phyloP scores from a whole-genome alignment of 2,797 vertebrate genomes.

The Rachycentron canadum region DNA sequence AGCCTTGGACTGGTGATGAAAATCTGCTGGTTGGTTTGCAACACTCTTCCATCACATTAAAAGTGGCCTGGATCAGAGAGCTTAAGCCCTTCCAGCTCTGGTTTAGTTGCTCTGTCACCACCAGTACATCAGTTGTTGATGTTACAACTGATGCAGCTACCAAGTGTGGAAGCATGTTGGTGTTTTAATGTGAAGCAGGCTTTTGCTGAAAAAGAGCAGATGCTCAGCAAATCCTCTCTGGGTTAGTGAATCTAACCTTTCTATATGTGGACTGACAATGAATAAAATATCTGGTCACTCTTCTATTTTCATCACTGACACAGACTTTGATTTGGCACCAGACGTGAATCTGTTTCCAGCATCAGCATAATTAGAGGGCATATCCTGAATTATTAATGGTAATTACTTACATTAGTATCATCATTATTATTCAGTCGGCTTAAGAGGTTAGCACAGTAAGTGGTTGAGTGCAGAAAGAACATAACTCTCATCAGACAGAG shows the following conservation, averaged over 20 bases:
- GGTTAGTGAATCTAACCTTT: conserved; percentile 50
- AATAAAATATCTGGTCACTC: conserved; percentile 62
- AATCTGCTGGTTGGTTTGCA: conserved; percentile 28
- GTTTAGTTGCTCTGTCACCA: conserved; percentile 49
- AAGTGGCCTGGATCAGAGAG: conserved; percentile 36
- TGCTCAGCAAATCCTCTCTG: conserved; percentile 46
- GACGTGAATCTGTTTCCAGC: conserved; percentile 55
- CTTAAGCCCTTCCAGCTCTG: conserved; percentile 37
- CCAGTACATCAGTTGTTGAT: conserved; percentile 40
- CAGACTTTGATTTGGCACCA: conserved; percentile 35
- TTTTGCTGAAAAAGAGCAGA: conserved; percentile 42
- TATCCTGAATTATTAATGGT: conserved; percentile 75
- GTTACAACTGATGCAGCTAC: conserved; percentile 34
- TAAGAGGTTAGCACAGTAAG: conserved; percentile 66
- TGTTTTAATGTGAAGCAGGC: conserved; percentile 40
- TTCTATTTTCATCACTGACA: conserved; percentile 43
- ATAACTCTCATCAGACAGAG: conserved; percentile 39
- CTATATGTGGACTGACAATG: conserved; percentile 45
- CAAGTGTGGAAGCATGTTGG: conserved; percentile 54
- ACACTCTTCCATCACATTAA: conserved; percentile 44
- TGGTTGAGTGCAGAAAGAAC: conserved; percentile 58
- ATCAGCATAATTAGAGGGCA: conserved; percentile 42
- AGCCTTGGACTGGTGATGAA: conserved; percentile 22
- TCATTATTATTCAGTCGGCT: conserved; percentile 74
- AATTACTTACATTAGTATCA: conserved; percentile 76